Evolutionary conservation across 2,797 vertebrate species (phyloP).

Genomic region (Melanotaenia boesemani): DNA sequence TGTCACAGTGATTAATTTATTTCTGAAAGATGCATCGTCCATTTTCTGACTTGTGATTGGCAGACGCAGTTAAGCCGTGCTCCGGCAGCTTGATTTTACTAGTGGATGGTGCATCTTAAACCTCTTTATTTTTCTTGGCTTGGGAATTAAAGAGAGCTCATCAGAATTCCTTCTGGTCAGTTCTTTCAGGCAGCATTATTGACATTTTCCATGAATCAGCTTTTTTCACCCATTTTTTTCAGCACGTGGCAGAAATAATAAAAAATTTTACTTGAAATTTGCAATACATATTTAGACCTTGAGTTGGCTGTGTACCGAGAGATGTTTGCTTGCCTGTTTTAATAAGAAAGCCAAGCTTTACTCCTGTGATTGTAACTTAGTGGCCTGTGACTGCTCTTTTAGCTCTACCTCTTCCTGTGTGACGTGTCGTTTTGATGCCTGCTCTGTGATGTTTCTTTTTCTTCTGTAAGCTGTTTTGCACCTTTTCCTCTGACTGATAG

Average conservation of each 20-base stretch:
- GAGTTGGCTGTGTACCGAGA: not conserved
- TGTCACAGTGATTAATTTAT: constrained; percentile 47
- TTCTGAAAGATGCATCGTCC: constrained; percentile 63
- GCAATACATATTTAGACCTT: not conserved
- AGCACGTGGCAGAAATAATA: not conserved
- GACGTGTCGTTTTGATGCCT: constrained; percentile 64
- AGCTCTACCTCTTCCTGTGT: constrained; percentile 60
- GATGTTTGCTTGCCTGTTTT: constrained; percentile 56
- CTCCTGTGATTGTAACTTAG: constrained; percentile 63
- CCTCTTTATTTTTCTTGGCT: constrained; percentile 50
- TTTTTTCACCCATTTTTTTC: not conserved
- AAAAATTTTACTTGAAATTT: not conserved
- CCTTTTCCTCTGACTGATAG: constrained; percentile 48
- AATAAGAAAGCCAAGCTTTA: constrained; percentile 55
- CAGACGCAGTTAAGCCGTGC: constrained; percentile 6
- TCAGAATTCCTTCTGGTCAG: constrained; percentile 29
- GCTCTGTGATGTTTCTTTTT: constrained; percentile 61
- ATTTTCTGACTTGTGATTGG: constrained; percentile 33
- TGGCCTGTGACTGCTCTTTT: constrained; percentile 62
- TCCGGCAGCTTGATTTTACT: constrained; percentile 21
- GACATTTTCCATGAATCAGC: constrained; percentile 10
- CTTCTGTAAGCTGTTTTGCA: constrained; percentile 62
- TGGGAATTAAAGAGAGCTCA: constrained; percentile 52
- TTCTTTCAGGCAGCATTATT: constrained; percentile 46
- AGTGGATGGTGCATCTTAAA: constrained; percentile 65